These are phyloP conservation scores for Ptychoptera contaminata DNA, from an alignment of 2,888 invertebrate species.

Conservation along the genomic window DNA sequence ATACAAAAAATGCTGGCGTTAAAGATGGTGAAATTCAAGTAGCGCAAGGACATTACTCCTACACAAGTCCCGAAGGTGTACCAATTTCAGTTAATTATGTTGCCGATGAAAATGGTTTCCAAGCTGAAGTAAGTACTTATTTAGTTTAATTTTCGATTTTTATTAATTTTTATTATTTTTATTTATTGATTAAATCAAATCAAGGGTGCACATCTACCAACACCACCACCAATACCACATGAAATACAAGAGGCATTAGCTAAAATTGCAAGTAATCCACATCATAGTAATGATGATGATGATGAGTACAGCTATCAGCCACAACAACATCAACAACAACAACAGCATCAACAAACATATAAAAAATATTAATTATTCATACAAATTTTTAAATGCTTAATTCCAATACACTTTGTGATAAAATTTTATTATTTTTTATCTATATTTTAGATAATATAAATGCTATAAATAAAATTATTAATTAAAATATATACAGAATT, in stretches of 20 bases:
- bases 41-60: conserved; percentile 51
- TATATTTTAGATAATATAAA: too few species aligned
- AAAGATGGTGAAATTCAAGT: conserved; percentile 48
- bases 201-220: conserved; percentile 56
- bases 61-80: conserved; percentile 58
- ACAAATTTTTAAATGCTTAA: too few species aligned
- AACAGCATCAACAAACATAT: conserved; percentile 1
- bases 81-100: conserved; percentile 46
- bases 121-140: conserved; percentile 14
- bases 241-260: conserved; percentile 42
- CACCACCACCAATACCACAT: conserved; percentile 64
- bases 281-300: conserved; percentile 5
- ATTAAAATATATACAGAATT: too few species aligned
- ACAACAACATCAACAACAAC: conserved; percentile 1
- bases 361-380: neutral
- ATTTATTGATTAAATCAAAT: too few species aligned
- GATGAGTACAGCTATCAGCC: conserved; percentile 3
- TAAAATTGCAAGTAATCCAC: conserved; percentile 19
- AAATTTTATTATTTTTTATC: too few species aligned
- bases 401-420: too few species aligned
- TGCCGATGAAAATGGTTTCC: conserved; percentile 56
- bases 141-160: neutral
- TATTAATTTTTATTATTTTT: neutral
- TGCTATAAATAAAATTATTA: too few species aligned
- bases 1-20: conserved; percentile 49